A percentile compares a stretch with the other conserved stretches of the same genome.
These are phyloP conservation scores for Papilio helenus DNA, from an alignment of 1,140 invertebrate genomes.

Conservation along the genomic window DNA sequence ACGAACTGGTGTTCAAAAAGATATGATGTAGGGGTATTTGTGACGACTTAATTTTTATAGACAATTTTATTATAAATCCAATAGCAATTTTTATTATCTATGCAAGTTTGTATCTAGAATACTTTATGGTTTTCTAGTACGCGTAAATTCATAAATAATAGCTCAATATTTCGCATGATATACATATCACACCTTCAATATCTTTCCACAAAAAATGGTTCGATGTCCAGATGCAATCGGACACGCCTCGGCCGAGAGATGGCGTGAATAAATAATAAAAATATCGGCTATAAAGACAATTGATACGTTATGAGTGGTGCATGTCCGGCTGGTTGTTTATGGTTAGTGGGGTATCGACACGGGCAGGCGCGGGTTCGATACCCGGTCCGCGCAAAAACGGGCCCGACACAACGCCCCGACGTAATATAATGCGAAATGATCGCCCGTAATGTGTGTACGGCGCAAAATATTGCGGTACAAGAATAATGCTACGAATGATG, in stretches of 20 bases:
- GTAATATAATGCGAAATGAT: constrained; percentile 67
- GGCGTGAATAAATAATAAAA: constrained; percentile 62
- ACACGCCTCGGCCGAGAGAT: constrained; percentile 32
- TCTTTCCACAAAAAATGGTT: constrained; percentile 29
- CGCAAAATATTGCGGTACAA: constrained; percentile 56
- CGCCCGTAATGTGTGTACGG: constrained; percentile 66
- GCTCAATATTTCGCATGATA: background rate
- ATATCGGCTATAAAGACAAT: constrained; percentile 57
- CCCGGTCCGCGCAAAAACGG: constrained; percentile 54
- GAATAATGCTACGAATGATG: constrained; percentile 38
- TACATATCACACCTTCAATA: background rate
- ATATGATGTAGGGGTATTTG: no score
- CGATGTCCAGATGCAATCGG: constrained; percentile 27
- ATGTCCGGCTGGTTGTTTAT: constrained; percentile 60
- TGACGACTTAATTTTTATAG: no score
- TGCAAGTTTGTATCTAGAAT: background rate
- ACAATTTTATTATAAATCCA: no score
- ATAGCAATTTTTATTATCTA: no score
- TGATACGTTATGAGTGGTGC: constrained; percentile 68
- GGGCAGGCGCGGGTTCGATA: constrained; percentile 53
- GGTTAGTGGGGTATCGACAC: constrained; percentile 67
- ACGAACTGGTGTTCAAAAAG: no score
- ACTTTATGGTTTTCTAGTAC: background rate
- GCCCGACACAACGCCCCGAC: constrained; percentile 48
- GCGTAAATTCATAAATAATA: background rate